phyloP scores from a whole-genome alignment of 2,113 vertebrate genomes.

The Trachemys scripta region DNA sequence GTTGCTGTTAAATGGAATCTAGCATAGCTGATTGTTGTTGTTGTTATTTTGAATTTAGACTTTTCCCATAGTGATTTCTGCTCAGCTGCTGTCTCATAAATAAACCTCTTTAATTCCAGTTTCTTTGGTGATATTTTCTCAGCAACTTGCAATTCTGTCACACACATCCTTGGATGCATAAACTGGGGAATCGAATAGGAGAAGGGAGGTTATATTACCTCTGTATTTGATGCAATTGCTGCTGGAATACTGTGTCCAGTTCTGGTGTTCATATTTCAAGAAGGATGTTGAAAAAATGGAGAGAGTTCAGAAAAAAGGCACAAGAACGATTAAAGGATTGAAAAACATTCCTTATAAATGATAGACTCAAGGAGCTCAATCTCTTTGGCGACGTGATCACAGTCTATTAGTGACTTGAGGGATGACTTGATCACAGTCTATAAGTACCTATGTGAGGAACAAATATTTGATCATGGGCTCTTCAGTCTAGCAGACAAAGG shows the following conservation, averaged over 20 bases:
- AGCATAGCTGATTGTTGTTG: background rate
- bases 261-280: background rate
- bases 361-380: background rate
- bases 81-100: background rate
- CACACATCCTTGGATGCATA: background rate
- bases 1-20: background rate
- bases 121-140: background rate
- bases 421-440: background rate
- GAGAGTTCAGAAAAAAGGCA: background rate
- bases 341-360: too few species aligned
- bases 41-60: background rate
- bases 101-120: background rate
- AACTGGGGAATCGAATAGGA: background rate
- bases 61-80: conserved; percentile 7
- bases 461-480: too few species aligned
- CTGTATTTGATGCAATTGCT: background rate
- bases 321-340: background rate
- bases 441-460: background rate
- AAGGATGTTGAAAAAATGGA: background rate
- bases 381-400: background rate
- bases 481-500: too few species aligned
- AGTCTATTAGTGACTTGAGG: background rate
- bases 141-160: background rate
- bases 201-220: background rate
- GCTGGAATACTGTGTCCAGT: background rate